Evolutionary conservation across 2,888 invertebrate species (phyloP).

Genomic region (Aspidiotus rigidus): DNA sequence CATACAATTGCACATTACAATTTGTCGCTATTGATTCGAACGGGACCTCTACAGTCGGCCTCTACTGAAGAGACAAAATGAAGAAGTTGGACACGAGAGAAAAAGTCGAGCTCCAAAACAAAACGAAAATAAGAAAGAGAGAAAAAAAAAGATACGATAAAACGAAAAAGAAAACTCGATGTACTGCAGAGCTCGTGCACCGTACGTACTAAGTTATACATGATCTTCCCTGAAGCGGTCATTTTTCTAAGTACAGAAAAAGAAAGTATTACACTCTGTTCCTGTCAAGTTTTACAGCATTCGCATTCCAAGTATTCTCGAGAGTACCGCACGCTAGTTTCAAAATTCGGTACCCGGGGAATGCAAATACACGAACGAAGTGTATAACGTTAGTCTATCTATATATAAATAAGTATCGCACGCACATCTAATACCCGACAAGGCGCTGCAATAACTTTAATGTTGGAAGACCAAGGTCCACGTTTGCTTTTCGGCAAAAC

Average conservation of each 20-base stretch:
- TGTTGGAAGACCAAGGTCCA: conserved; percentile 13
- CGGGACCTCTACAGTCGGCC: background rate
- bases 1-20: background rate
- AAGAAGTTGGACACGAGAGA: background rate
- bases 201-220: conserved; percentile 27
- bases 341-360: conserved; percentile 25
- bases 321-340: conserved; percentile 24
- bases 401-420: background rate
- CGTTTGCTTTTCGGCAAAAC: background rate
- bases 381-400: conserved; percentile 1
- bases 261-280: conserved; percentile 32
- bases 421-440: conserved; percentile 22
- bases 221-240: conserved; percentile 31
- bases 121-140: background rate
- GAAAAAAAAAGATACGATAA: background rate
- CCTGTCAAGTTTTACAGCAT: conserved; percentile 33
- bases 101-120: background rate
- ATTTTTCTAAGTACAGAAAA: conserved; percentile 33
- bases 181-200: background rate
- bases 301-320: conserved; percentile 32
- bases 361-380: conserved; percentile 7
- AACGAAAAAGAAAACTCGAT: background rate
- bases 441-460: conserved; percentile 27
- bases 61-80: background rate
- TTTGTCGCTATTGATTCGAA: background rate